These are phyloP conservation scores for Leuctra nigra DNA, from an alignment of 2,888 invertebrate species.

Conservation along the genomic window DNA sequence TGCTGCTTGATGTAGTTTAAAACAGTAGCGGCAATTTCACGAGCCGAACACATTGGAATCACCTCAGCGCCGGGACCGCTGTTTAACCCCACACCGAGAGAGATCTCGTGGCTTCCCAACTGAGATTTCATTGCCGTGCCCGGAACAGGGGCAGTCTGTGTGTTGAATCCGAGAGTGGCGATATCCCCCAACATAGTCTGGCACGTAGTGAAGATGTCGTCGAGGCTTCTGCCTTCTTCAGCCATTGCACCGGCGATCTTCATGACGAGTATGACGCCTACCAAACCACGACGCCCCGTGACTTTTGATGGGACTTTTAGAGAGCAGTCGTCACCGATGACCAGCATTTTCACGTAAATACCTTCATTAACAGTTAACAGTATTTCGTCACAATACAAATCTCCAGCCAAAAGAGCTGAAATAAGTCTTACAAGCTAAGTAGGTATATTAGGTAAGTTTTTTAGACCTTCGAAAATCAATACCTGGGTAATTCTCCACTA, in stretches of 20 bases:
- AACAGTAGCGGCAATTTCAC: constrained; percentile 11
- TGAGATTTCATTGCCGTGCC: constrained; percentile 36
- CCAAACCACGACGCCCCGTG: constrained; percentile 43
- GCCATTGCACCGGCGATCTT: constrained; percentile 47
- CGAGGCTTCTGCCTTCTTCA: constrained; percentile 40
- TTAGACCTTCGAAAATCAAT: no score
- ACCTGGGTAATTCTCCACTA: no score
- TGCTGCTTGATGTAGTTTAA: no score
- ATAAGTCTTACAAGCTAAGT: no score
- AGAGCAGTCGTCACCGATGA: constrained; percentile 24
- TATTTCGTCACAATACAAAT: no score
- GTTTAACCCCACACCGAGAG: constrained; percentile 51
- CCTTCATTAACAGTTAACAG: constrained; percentile 53
- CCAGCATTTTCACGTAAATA: constrained; percentile 44
- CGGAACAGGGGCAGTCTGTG: constrained; percentile 61
- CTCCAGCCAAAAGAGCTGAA: no score
- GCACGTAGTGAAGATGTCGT: constrained; percentile 36
- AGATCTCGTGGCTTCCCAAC: constrained; percentile 38
- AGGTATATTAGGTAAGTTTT: no score
- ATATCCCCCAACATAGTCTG: constrained; percentile 36
- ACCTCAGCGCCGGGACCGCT: constrained; percentile 46
- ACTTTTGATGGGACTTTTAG: constrained; percentile 40
- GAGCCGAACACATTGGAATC: constrained; percentile 36
- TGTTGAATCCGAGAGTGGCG: constrained; percentile 63
- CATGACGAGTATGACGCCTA: constrained; percentile 41